These are phyloP conservation scores for Diarsia brunnea DNA, from an alignment of 2,888 invertebrate genomes.

Conservation along the genomic window DNA sequence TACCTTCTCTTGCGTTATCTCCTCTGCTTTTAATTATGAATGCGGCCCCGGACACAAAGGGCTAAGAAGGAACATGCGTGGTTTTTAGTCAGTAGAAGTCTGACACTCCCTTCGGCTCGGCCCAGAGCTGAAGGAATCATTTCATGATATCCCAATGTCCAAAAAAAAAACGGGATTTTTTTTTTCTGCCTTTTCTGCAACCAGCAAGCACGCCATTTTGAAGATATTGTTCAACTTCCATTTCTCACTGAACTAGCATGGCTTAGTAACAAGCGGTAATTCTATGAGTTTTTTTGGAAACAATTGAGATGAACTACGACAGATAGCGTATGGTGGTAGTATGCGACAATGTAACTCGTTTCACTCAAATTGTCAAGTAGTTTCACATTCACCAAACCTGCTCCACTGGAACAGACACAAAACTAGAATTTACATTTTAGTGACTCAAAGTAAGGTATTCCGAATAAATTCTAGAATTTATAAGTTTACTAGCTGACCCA, in stretches of 20 bases:
- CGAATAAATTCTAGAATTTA: not conserved
- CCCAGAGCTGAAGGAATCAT: too few relatives aligned
- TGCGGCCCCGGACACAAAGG: too few relatives aligned
- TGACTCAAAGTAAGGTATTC: conserved; percentile 8
- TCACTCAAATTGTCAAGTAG: conserved; percentile 14
- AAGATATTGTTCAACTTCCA: not conserved
- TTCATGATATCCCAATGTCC: too few relatives aligned
- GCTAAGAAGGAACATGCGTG: too few relatives aligned
- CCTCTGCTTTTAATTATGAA: not conserved
- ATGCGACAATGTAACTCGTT: conserved; percentile 40
- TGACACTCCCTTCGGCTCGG: too few relatives aligned
- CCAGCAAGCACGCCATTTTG: not conserved
- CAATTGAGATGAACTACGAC: conserved; percentile 45
- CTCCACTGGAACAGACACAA: not conserved
- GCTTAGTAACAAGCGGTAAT: conserved; percentile 29
- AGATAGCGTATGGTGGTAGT: conserved; percentile 43
- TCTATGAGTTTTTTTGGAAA: conserved; percentile 40
- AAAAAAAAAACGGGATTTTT: not conserved
- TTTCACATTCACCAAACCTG: conserved; percentile 44
- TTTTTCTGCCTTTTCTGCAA: not conserved
- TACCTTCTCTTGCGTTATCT: not conserved
- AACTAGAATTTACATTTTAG: conserved; percentile 11
- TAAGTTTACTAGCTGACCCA: too few relatives aligned
- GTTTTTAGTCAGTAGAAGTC: too few relatives aligned
- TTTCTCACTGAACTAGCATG: not conserved